Evolutionary conservation across 2,113 vertebrate species (phyloP).

Genomic region (Grus americana): DNA sequence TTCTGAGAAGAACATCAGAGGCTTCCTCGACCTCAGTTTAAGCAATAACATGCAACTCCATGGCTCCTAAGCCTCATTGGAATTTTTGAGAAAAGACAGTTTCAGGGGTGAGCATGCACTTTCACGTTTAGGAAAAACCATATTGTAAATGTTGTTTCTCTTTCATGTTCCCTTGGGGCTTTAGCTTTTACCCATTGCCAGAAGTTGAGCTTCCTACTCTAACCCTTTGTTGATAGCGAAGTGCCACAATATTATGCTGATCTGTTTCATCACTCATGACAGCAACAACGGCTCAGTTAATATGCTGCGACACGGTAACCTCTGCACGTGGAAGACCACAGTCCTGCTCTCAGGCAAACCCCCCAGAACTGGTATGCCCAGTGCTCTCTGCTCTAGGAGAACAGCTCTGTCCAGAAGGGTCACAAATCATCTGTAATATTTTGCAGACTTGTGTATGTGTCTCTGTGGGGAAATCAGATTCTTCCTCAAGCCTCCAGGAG

Average conservation of each 20-base stretch:
- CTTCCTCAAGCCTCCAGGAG: background rate
- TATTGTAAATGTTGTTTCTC: background rate
- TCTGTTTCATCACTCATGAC: background rate
- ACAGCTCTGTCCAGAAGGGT: background rate
- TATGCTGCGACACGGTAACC: background rate
- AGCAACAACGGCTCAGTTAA: background rate
- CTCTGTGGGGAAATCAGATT: background rate
- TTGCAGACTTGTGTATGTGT: background rate
- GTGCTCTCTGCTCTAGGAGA: background rate
- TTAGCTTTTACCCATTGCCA: background rate
- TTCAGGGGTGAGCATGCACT: background rate
- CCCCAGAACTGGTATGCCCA: rapidly evolving
- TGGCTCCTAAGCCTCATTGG: background rate
- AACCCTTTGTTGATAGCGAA: background rate
- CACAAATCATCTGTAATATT: background rate
- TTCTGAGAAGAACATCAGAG: background rate
- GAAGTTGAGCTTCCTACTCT: background rate
- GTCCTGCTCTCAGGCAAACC: background rate
- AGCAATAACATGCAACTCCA: background rate
- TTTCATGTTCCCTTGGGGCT: background rate
- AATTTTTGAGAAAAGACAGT: background rate
- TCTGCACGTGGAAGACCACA: background rate
- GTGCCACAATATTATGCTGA: background rate
- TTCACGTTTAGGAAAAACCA: background rate
- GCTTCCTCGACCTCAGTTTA: background rate